A percentile compares a stretch with the other conserved stretches of the same genome.
phyloP scores from a whole-genome alignment of 30 jellyfish, hydroid and myxozoan genomes.

The Cassiopea xamachana region DNA sequence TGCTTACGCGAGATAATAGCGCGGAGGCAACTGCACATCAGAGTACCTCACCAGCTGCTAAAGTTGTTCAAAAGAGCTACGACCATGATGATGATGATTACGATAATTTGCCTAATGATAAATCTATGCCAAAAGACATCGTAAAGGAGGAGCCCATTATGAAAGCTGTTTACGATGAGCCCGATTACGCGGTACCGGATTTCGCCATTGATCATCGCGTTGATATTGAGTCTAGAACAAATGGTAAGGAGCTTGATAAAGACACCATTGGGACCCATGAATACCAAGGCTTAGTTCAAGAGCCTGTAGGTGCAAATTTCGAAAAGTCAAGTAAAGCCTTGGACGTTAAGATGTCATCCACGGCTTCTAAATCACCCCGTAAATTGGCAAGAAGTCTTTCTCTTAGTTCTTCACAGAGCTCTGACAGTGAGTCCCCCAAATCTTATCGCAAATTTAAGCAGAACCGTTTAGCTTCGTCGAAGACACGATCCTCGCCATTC shows the following conservation, averaged over 20 bases:
- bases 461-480: conserved; percentile 42
- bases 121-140: not conserved
- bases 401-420: conserved; percentile 69
- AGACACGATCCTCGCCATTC: conserved; percentile 60
- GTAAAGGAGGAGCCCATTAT: conserved; percentile 12
- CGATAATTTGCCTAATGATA: conserved; percentile 63
- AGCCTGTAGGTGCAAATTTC: too few relatives aligned
- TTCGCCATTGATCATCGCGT: conserved; percentile 33
- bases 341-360: not conserved
- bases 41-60: not conserved
- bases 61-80: not conserved
- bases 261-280: not conserved
- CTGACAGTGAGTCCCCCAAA: conserved; percentile 73
- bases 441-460: conserved; percentile 70
- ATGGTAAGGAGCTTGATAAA: not conserved
- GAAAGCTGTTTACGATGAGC: conserved; percentile 39
- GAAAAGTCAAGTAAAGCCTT: not conserved
- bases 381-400: conserved; percentile 53
- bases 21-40: not conserved
- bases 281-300: not conserved
- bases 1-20: not conserved
- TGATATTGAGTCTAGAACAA: not conserved
- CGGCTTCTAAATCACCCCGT: conserved; percentile 1
- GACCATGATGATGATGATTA: conserved; percentile 68
- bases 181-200: conserved; percentile 68